phyloP scores from a whole-genome alignment of 2,888 invertebrate genomes.

The Oligia latruncula region DNA sequence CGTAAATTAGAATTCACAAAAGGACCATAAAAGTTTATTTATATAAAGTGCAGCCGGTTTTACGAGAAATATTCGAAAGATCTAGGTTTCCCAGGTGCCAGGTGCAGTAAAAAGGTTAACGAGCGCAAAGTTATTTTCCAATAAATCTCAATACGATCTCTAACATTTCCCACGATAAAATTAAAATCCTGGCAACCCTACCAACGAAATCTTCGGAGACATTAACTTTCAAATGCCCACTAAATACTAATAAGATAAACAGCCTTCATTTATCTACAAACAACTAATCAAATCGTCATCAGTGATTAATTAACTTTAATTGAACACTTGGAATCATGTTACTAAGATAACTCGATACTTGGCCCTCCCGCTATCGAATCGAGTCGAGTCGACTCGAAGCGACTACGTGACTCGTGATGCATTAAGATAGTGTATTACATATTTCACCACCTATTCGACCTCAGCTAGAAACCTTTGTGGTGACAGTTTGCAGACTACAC shows the following conservation, averaged over 20 bases:
- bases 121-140: slow-evolving; percentile 48
- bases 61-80: slow-evolving; percentile 16
- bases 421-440: slow-evolving; percentile 83
- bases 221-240: slow-evolving; percentile 62
- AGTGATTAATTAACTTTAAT: slow-evolving; percentile 77
- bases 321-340: slow-evolving; percentile 70
- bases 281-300: slow-evolving; percentile 70
- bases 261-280: slow-evolving; percentile 64
- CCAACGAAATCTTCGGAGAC: slow-evolving; percentile 55
- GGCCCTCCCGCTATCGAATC: slow-evolving; percentile 62
- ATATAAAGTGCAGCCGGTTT: slow-evolving; percentile 12
- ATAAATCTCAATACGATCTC: slow-evolving; percentile 46
- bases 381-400: slow-evolving; percentile 68
- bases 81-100: slow-evolving; percentile 26
- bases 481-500: slow-evolving; percentile 45
- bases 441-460: slow-evolving; percentile 81
- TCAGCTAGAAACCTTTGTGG: slow-evolving; percentile 59
- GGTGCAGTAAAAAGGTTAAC: slow-evolving; percentile 46
- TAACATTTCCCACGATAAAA: slow-evolving; percentile 55
- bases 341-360: slow-evolving; percentile 67
- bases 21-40: background rate
- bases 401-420: slow-evolving; percentile 81
- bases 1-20: background rate
- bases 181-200: slow-evolving; percentile 50
- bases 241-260: slow-evolving; percentile 65